These are phyloP conservation scores for Druon quercuslanigerum DNA, from an alignment of 1,140 invertebrate genomes.

Conservation along the genomic window DNA sequence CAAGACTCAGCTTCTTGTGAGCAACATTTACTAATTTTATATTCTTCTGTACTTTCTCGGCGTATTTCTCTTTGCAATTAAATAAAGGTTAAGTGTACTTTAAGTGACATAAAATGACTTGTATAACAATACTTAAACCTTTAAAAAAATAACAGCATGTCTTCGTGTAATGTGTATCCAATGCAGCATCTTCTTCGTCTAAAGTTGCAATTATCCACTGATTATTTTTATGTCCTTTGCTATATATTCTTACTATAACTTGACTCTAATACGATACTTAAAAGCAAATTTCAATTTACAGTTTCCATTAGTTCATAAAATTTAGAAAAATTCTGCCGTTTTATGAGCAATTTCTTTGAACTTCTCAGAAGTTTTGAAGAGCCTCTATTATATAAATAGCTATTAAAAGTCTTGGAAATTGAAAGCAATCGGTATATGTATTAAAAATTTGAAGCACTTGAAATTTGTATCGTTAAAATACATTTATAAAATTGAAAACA, in stretches of 20 bases:
- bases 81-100: background rate
- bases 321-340: no score
- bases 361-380: no score
- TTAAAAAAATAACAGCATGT: background rate
- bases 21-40: background rate
- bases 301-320: no score
- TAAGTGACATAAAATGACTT: background rate
- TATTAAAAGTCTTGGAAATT: no score
- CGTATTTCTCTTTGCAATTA: background rate
- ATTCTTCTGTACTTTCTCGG: background rate
- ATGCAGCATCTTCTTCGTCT: background rate
- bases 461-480: no score
- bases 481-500: no score
- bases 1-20: conserved; percentile 4
- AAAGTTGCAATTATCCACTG: background rate
- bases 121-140: background rate
- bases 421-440: no score
- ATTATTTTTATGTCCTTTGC: conserved; percentile 3
- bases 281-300: no score
- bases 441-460: no score
- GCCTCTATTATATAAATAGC: no score
- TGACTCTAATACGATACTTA: background rate
- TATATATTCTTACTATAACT: background rate
- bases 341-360: no score
- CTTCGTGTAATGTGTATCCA: background rate